Percentiles rank a stretch among this genome's conserved stretches.
Conservation (phyloP, 2,113 vertebrate species). For the Pachyramphus minor region DNA sequence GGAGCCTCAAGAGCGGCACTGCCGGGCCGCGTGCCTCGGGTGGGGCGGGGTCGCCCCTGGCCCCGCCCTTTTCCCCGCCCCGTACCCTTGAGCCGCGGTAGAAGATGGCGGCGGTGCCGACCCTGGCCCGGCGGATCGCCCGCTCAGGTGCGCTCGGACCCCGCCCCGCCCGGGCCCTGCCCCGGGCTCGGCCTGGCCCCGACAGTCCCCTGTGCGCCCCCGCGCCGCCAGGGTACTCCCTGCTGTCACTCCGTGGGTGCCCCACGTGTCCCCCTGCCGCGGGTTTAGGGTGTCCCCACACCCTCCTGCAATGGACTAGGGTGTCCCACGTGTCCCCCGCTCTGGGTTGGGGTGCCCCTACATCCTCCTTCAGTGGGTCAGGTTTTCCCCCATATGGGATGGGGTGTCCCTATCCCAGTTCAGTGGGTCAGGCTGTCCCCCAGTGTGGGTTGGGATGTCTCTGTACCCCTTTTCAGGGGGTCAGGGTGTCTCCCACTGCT, state of each 20-base stretch:
- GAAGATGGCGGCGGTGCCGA: neutral
- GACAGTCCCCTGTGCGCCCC: no score
- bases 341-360: neutral
- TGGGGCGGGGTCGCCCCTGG: neutral
- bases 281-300: neutral
- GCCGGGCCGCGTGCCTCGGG: neutral
- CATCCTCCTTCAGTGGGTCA: neutral
- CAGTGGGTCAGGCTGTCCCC: neutral
- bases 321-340: neutral
- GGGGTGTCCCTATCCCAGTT: neutral
- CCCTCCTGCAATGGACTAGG: no score
- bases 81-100: neutral
- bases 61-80: neutral
- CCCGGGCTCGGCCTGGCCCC: neutral
- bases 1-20: accelerated
- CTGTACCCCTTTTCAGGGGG: neutral
- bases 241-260: neutral
- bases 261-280: neutral
- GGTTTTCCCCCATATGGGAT: neutral
- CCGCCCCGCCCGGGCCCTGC: neutral
- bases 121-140: neutral
- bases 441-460: neutral
- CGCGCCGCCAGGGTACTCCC: no score
- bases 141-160: neutral
- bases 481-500: neutral